A percentile compares a stretch with the other conserved stretches of the same genome.
phyloP scores from a whole-genome alignment of 2,888 invertebrate genomes.

The Eledona agricola region DNA sequence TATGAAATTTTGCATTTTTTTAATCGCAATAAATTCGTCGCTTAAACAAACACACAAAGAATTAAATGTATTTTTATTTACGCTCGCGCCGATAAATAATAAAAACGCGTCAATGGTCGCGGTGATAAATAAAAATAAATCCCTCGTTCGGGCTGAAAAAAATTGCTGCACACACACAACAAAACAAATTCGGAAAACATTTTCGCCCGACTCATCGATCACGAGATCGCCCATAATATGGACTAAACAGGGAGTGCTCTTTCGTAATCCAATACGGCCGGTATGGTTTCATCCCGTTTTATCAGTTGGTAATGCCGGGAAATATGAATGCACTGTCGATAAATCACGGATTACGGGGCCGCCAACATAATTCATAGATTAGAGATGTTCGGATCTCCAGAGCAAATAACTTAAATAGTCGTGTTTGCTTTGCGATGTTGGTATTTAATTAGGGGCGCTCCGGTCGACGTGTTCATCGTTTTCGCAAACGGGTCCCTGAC shows the following conservation, averaged over 20 bases:
- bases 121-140: constrained; percentile 46
- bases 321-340: constrained; percentile 54
- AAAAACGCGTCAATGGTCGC: constrained; percentile 46
- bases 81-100: constrained; percentile 56
- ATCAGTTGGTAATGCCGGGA: constrained; percentile 56
- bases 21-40: constrained; percentile 35
- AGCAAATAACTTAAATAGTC: constrained; percentile 58
- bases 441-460: constrained; percentile 55
- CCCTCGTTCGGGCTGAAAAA: too few species aligned
- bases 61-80: too few species aligned
- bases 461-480: constrained; percentile 34
- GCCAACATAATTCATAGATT: constrained; percentile 60
- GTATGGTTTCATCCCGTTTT: constrained; percentile 55
- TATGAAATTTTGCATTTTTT: too few species aligned
- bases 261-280: constrained; percentile 46
- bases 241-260: constrained; percentile 46
- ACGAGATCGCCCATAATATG: constrained; percentile 56
- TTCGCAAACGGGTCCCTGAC: constrained; percentile 16
- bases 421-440: constrained; percentile 53
- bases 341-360: constrained; percentile 56
- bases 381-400: constrained; percentile 53
- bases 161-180: constrained; percentile 24
- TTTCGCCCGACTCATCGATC: constrained; percentile 51
- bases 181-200: constrained; percentile 37
- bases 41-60: constrained; percentile 49